Evolutionary conservation across 2,113 vertebrate species (phyloP).

Genomic region (Caranx ignobilis): DNA sequence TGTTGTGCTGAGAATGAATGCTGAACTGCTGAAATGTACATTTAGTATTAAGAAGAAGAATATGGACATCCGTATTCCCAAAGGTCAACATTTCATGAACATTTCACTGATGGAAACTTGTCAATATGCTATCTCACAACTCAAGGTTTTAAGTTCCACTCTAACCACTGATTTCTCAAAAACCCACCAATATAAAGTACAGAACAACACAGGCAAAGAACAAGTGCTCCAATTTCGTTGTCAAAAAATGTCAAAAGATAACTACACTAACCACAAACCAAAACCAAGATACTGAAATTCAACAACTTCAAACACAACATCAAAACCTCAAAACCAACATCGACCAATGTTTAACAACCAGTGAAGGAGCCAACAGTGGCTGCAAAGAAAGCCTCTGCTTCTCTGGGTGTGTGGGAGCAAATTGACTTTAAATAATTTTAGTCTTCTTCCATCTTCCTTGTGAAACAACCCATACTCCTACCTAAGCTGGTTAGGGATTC

Average conservation of each 20-base stretch:
- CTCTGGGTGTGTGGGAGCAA: slow-evolving; percentile 67
- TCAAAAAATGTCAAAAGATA: background rate
- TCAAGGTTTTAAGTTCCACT: background rate
- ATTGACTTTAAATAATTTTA: slow-evolving; percentile 63
- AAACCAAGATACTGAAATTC: slow-evolving; percentile 8
- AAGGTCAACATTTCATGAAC: slow-evolving; percentile 7
- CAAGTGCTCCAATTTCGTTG: background rate
- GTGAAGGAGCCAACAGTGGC: slow-evolving; percentile 21
- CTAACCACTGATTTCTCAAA: background rate
- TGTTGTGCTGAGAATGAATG: background rate
- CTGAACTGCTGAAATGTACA: background rate
- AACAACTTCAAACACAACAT: slow-evolving; percentile 3
- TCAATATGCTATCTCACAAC: background rate
- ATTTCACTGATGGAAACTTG: background rate
- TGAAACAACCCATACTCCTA: slow-evolving; percentile 90
- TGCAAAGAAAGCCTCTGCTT: slow-evolving; percentile 45
- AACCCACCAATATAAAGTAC: background rate
- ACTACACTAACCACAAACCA: slow-evolving; percentile 1
- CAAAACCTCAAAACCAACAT: slow-evolving; percentile 49
- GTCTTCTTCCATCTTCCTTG: slow-evolving; percentile 80
- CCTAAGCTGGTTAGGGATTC: slow-evolving; percentile 88
- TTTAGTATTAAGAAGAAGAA: background rate
- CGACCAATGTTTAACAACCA: slow-evolving; percentile 50
- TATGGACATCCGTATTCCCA: background rate
- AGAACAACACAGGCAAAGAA: background rate